Evolutionary conservation across 1,140 invertebrate genomes (phyloP), one percentile per base, ranked within the genome.

Genomic region (Euwallacea similis): DNA sequence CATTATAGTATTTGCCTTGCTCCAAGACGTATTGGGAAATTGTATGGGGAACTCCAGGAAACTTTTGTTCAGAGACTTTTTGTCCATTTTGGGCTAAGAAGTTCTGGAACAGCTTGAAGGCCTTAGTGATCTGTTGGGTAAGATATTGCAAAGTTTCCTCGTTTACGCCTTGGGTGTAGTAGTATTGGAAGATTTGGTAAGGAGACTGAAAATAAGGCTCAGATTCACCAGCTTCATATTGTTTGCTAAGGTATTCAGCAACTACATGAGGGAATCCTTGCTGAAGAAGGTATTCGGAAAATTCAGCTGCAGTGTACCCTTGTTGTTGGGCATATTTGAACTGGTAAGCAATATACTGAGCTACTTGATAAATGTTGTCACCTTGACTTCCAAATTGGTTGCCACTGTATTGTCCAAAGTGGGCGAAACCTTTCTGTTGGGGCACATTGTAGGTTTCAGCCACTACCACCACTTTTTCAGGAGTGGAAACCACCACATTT

Each of bases 301-400:
- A 10, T 15, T 66, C 42, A 43, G 2, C 42, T 9, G n/a, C 4
- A 7, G 65, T 58, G 42, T 66, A 66, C 15, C 54, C 65, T n/a
- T 11, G 53, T 44, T 66, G 10, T 16, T 66, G 65, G 0, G 55
- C 65, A 21, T 58, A 54, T 13, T 16, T 7, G 53, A 66, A 66
- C 16, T 58, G 53, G 54, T 58, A 66, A 42, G 65, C 65, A 42
- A 66, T 21, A n/a, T 58, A 66, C 21, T 66, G 53, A 33, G 65
- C 65, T 43, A 66, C 65, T 66, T 66, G 53, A 46, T 16, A 56
- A 43, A 8, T 16, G 42, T 58, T 58, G 21, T 33, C 21, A 66
- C 65, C 53, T 58, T 66, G 41, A 21, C 15, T 53, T 42, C 13
- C 53, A 21, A 33, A 33, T 33, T 33, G 21, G 4, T 33, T 33